Evolutionary conservation across 2,797 vertebrate species (phyloP).

Genomic region (Myiotriccus ornatus): DNA sequence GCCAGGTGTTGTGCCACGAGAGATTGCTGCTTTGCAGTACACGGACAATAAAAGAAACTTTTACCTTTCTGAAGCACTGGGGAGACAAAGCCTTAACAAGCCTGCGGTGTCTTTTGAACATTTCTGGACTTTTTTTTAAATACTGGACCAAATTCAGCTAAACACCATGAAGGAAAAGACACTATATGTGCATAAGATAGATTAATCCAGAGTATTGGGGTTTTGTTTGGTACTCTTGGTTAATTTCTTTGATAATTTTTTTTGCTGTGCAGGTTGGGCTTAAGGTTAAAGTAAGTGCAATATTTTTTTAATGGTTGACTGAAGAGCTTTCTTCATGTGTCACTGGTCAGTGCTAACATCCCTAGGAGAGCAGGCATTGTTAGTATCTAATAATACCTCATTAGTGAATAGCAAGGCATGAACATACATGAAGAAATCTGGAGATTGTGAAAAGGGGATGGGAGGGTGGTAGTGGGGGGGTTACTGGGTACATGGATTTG

Average conservation of each 20-base stretch:
- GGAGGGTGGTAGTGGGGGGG: neutral
- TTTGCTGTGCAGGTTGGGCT: conserved; percentile 60
- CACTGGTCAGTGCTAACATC: conserved; percentile 38
- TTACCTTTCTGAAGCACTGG: conserved; percentile 72
- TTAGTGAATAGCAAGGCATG: conserved; percentile 47
- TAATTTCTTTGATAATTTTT: neutral
- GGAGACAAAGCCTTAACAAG: conserved; percentile 87
- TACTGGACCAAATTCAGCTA: conserved; percentile 70
- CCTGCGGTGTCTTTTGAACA: conserved; percentile 79
- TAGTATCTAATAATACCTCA: conserved; percentile 71
- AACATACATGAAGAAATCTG: conserved; percentile 37
- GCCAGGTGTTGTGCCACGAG: conserved; percentile 68
- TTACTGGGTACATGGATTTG: neutral
- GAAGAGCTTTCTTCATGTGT: conserved; percentile 61
- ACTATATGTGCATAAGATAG: conserved; percentile 28
- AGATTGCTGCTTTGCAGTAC: conserved; percentile 48
- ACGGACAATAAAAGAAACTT: conserved; percentile 47
- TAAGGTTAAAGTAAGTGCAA: conserved; percentile 76
- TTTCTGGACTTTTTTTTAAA: conserved; percentile 73
- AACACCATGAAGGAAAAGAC: conserved; percentile 49
- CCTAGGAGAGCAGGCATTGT: conserved; percentile 58
- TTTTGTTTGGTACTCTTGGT: conserved; percentile 4
- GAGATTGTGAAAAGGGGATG: neutral
- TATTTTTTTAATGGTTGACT: conserved; percentile 72
- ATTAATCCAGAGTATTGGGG: neutral